Conservation (phyloP, 2,113 vertebrate genomes). For the Microcebus tavaratra region DNA sequence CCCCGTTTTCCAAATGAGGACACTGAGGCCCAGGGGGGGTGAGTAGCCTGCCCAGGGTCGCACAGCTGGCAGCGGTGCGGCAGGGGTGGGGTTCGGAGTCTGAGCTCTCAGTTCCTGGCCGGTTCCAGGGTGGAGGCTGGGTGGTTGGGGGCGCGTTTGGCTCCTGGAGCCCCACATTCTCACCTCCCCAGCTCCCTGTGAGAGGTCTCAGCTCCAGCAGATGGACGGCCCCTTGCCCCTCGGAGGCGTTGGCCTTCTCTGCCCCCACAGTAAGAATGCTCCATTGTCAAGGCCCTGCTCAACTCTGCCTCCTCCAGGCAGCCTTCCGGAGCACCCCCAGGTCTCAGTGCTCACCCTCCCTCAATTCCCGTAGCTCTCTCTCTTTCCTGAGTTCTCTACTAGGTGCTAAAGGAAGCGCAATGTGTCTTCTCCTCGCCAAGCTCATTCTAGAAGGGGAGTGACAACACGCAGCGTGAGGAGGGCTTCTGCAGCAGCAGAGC, state of each 20-base stretch:
- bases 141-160: accelerated
- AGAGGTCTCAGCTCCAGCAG: not conserved
- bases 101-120: not conserved
- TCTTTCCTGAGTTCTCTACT: not conserved
- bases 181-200: accelerated
- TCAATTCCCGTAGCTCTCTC: not conserved
- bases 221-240: not conserved
- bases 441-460: not conserved
- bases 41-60: not conserved
- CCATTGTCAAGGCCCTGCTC: not conserved
- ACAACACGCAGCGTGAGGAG: not conserved
- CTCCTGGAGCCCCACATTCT: not conserved
- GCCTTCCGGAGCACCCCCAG: not conserved
- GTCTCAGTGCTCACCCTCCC: too few species aligned
- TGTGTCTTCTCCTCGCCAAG: not conserved
- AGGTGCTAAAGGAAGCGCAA: not conserved
- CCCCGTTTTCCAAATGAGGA: not conserved
- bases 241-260: not conserved
- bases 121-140: not conserved
- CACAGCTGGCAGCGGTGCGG: not conserved
- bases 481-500: accelerated
- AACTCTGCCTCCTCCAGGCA: not conserved
- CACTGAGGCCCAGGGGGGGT: not conserved
- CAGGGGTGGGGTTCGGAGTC: not conserved
- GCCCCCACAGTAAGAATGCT: not conserved